Evolutionary conservation across 1,140 invertebrate genomes (phyloP), one percentile per base, ranked within the genome.

Genomic region (Chironomus striatipennis): DNA sequence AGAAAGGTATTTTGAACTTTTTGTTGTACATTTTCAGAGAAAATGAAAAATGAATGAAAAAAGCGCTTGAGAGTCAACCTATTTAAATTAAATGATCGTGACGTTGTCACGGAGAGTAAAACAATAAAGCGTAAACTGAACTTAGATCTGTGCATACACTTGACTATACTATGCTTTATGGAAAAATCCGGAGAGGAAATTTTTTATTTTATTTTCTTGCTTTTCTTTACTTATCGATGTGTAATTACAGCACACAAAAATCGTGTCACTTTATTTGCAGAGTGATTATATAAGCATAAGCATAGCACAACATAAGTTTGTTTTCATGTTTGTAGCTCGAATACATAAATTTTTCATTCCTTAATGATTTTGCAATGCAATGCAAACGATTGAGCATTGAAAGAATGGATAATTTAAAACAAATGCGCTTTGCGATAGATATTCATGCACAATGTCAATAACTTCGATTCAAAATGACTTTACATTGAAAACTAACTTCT

Each of bases 141-240:
- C 12, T 57, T n/a, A 12, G n/a, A 57, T 57, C 4, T 57, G 47
- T 57, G 47, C 47, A 57, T n/a, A 57, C 4, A 12, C 47, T 12
- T 47, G 47, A 4, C 9, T 57, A 57, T 57, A n/a, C n/a, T n/a
- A 57, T 57, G 47, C n/a, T 57, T 57, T 15, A 57, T 57, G 47
- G 47, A 57, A 57, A 34, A 34, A 34, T 34, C 5, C 24, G 24
- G 24, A 34, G 24, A 34, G 24, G 24, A 34, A 57, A 57, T 57
- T n/a, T 57, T n/a, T n/a, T n/a, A n/a, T n/a, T n/a, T n/a, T n/a
- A n/a, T n/a, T n/a, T n/a, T n/a, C n/a, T n/a, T n/a, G n/a, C n/a
- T n/a, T n/a, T 57, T 57, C n/a, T n/a, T 57, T 57, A 34, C n/a
- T 57, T 57, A 57, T 57, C 47, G 47, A 57, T 57, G 47, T 34